Percentiles rank a stretch among this genome's conserved stretches.
phyloP scores from a whole-genome alignment of 2,888 invertebrate genomes.

The Dinocampus coccinellae region DNA sequence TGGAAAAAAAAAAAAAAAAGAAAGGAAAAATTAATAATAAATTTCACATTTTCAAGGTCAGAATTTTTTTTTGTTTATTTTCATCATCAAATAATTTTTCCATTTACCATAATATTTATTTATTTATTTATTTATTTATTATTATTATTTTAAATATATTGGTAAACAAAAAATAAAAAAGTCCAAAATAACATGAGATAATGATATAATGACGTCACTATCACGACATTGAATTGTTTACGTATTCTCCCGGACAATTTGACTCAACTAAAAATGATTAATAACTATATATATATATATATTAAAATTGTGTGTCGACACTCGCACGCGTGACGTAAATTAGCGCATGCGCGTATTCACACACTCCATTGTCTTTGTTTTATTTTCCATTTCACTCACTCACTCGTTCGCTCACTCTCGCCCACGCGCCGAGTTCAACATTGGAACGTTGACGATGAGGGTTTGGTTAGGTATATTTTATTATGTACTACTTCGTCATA shows the following conservation, averaged over 20 bases:
- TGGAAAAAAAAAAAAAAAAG: too few relatives aligned
- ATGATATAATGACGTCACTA: neutral
- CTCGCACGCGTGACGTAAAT: neutral
- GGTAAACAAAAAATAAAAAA: neutral
- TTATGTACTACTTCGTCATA: neutral
- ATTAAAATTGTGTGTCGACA: too few relatives aligned
- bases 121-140: too few relatives aligned
- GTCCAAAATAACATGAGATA: neutral
- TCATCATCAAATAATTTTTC: too few relatives aligned
- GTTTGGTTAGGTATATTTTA: neutral
- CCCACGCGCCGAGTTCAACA: neutral
- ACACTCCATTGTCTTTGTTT: neutral
- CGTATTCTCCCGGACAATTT: neutral
- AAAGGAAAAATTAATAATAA: too few relatives aligned
- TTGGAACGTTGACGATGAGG: neutral
- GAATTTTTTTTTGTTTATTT: too few relatives aligned
- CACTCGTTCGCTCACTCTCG: too few relatives aligned
- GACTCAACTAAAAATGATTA: neutral
- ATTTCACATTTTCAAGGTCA: neutral
- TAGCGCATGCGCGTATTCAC: neutral
- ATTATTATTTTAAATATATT: neutral
- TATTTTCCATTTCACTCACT: neutral
- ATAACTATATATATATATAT: neutral
- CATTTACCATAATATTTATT: too few relatives aligned
- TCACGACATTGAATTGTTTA: conserved; percentile 1